A percentile compares a stretch with the other conserved stretches of the same genome.
These are phyloP conservation scores for Microtus montanus DNA, from an alignment of 2,113 vertebrate genomes.

Conservation along the genomic window DNA sequence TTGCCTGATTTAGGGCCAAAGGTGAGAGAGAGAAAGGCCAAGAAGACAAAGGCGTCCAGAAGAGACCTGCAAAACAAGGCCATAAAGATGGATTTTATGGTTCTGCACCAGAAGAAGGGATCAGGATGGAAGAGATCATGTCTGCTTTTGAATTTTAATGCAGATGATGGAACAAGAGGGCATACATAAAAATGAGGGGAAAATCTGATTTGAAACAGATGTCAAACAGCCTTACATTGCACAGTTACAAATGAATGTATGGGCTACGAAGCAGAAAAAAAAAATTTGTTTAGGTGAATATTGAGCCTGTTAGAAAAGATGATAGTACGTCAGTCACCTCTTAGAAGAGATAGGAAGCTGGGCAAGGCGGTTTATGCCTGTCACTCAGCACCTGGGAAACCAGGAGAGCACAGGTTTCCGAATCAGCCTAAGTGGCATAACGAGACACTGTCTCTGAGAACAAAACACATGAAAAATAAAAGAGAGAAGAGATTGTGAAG, in stretches of 20 bases:
- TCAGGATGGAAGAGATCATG: slow-evolving; percentile 66
- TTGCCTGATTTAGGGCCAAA: slow-evolving; percentile 76
- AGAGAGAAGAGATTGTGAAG: no score
- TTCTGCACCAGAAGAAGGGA: slow-evolving; percentile 71
- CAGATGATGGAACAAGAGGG: slow-evolving; percentile 79
- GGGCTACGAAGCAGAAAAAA: slow-evolving; percentile 20
- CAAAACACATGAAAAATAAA: not conserved
- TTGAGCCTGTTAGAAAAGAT: not conserved
- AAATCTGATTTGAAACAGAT: slow-evolving; percentile 82
- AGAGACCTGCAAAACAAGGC: slow-evolving; percentile 64
- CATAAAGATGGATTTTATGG: slow-evolving; percentile 70
- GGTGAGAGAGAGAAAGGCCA: slow-evolving; percentile 66
- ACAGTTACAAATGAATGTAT: not conserved
- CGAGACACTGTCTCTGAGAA: not conserved
- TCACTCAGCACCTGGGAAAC: not conserved
- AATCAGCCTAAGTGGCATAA: not conserved
- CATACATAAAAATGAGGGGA: slow-evolving; percentile 79
- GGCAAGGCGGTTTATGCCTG: not conserved
- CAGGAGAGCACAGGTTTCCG: not conserved
- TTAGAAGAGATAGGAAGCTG: not conserved
- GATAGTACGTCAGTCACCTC: not conserved
- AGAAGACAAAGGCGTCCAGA: slow-evolving; percentile 71
- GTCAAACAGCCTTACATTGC: slow-evolving; percentile 42
- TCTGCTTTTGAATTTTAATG: slow-evolving; percentile 79
- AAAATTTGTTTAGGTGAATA: slow-evolving; percentile 10